phyloP scores from a whole-genome alignment of 1,140 invertebrate genomes.

The Drosophila kurseongensis region DNA sequence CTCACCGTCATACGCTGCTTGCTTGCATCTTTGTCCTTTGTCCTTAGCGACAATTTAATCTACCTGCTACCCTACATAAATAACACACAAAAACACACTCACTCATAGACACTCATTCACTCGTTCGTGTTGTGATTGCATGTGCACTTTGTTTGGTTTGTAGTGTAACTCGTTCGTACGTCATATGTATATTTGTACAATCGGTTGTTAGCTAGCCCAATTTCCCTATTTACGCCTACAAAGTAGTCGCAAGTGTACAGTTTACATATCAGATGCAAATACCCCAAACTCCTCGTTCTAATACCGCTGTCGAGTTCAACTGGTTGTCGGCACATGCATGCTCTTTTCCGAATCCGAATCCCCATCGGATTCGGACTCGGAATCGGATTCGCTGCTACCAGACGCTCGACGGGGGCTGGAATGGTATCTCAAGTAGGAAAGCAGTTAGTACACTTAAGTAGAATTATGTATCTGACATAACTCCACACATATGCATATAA shows the following conservation, averaged over 20 bases:
- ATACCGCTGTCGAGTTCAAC: slow-evolving; percentile 5
- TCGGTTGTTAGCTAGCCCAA: slow-evolving; percentile 38
- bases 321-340: slow-evolving; percentile 16
- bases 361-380: background rate
- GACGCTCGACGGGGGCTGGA: background rate
- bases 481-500: slow-evolving; percentile 43
- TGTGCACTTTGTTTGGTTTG: slow-evolving; percentile 37
- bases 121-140: slow-evolving; percentile 34
- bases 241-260: slow-evolving; percentile 21
- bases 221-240: slow-evolving; percentile 11
- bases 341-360: background rate
- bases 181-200: slow-evolving; percentile 43
- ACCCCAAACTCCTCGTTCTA: background rate
- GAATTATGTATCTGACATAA: slow-evolving; percentile 36
- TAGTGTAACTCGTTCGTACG: slow-evolving; percentile 38
- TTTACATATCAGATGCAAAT: slow-evolving; percentile 42
- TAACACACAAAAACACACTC: slow-evolving; percentile 2
- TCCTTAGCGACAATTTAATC: slow-evolving; percentile 13
- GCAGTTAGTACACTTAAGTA: slow-evolving; percentile 39
- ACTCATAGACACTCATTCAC: slow-evolving; percentile 8
- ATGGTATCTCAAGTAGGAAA: slow-evolving; percentile 24
- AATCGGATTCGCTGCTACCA: background rate
- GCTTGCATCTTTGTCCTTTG: slow-evolving; percentile 22
- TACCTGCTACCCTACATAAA: slow-evolving; percentile 23
- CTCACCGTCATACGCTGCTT: slow-evolving; percentile 8